phyloP scores from a whole-genome alignment of 2,888 invertebrate genomes.

The Hoplodrina ambigua region DNA sequence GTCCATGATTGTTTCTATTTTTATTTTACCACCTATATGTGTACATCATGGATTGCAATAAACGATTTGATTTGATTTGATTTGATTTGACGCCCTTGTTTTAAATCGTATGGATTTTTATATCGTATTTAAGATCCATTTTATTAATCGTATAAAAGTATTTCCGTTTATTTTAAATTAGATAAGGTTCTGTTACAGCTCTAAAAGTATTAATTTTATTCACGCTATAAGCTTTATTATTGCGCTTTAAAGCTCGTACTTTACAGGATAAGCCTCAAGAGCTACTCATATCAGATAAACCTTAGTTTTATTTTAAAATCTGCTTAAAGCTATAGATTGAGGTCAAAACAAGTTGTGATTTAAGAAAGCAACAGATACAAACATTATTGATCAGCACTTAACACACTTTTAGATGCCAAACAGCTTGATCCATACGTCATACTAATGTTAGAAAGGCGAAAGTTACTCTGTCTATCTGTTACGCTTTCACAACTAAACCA shows the following conservation, averaged over 20 bases:
- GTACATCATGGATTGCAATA: too few relatives aligned
- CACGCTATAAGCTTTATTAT: conserved; percentile 15
- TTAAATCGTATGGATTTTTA: neutral
- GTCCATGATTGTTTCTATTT: too few relatives aligned
- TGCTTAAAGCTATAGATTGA: conserved; percentile 26
- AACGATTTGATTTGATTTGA: too few relatives aligned
- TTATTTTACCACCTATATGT: too few relatives aligned
- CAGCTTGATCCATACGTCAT: conserved; percentile 22
- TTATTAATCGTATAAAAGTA: conserved; percentile 41
- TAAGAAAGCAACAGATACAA: conserved; percentile 21
- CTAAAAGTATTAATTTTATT: conserved; percentile 37
- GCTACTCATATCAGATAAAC: conserved; percentile 9
- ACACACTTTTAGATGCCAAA: conserved; percentile 36
- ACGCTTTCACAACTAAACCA: too few relatives aligned
- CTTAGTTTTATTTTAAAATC: conserved; percentile 14
- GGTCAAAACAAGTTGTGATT: conserved; percentile 43
- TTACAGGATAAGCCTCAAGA: conserved; percentile 2
- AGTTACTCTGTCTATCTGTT: too few relatives aligned
- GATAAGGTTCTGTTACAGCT: conserved; percentile 25
- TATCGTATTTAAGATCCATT: conserved; percentile 25
- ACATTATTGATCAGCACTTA: conserved; percentile 47
- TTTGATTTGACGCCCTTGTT: too few relatives aligned
- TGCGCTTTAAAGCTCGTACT: conserved; percentile 7
- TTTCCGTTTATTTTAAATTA: conserved; percentile 46
- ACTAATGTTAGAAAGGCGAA: too few relatives aligned